Conservation (phyloP, 2,797 vertebrate genomes). For the Sparus aurata region DNA sequence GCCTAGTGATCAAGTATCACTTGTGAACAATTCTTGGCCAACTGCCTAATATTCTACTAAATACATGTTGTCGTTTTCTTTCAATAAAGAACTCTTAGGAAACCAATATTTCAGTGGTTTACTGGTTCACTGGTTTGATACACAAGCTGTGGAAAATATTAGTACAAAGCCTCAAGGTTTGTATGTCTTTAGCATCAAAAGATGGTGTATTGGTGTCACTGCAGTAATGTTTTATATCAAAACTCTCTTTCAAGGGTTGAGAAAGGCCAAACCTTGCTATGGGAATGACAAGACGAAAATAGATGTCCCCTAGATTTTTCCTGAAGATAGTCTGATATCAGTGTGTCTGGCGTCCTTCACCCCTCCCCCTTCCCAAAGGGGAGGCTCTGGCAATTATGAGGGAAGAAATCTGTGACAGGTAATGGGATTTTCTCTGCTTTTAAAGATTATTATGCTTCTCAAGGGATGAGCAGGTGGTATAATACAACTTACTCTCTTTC, state of each 20-base stretch:
- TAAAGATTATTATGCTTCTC: conserved; percentile 84
- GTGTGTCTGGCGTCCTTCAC: conserved; percentile 82
- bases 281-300: conserved; percentile 72
- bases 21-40: too few species aligned
- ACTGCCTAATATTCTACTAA: too few species aligned
- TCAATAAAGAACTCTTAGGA: background rate
- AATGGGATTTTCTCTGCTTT: conserved; percentile 84
- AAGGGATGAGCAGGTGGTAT: conserved; percentile 78
- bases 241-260: conserved; percentile 44
- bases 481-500: conserved; percentile 72
- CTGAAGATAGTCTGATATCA: conserved; percentile 71
- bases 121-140: background rate
- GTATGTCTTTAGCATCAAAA: conserved; percentile 31
- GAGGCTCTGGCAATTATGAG: conserved; percentile 82
- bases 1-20: too few species aligned
- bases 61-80: too few species aligned
- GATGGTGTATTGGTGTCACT: conserved; percentile 19
- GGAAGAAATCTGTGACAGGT: conserved; percentile 80
- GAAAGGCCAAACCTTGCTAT: conserved; percentile 55
- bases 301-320: conserved; percentile 77
- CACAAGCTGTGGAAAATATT: background rate
- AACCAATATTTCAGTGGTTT: background rate
- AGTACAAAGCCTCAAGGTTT: conserved; percentile 9
- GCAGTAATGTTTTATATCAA: conserved; percentile 31
- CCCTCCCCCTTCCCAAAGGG: conserved; percentile 76